Evolutionary conservation across 2,888 invertebrate species (phyloP), one percentile per base, ranked within the genome.

Genomic region (Megaustenia siamemsis): DNA sequence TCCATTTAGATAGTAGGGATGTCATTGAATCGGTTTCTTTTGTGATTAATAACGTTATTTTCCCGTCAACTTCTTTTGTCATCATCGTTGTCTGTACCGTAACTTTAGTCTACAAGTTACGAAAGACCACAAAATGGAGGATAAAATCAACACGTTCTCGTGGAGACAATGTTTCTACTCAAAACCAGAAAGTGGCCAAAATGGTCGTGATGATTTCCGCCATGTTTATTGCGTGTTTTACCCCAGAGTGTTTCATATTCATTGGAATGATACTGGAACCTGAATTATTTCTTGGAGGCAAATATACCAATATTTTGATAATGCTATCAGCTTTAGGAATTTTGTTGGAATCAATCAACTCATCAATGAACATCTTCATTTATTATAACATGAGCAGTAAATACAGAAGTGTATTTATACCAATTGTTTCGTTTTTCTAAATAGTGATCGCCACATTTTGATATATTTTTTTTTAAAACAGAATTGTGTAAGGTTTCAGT

Each of bases 311-410:
- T 32, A 24, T 73, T 1, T 1, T 45, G 12, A 49, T 49, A 18
- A 49, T 49, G 12, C 0, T 73, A 2, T 45, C 32, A 10, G 49
- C 49, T 1, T 15, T 71, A 5, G n/a, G 71, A n/a, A 10, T 43
- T n/a, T 24, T 71, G 8, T 8, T 71, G 43, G 71, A 71, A 18
- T 71, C 71, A 3, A 43, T 71, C 28, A 71, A 71, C 43, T 71
- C 71, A 10, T 71, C 71, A 1, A n/a, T 40, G 0, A 71, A 71
- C 24, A 71, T 71, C n/a, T 71, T 71, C 43, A 28, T 71, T 24
- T 71, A 71, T 43, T 71, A n/a, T n/a, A 43, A 71, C 12, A 71
- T 71, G 71, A 71, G 71, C 24, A 71, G n/a, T 45, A 71, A 71
- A n/a, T 71, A 43, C 28, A 43, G 45, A 43, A 6, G 6, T 40